Base-by-base conservation (phyloP, 1,140 invertebrate species). In the Lucilia sericata region DNA sequence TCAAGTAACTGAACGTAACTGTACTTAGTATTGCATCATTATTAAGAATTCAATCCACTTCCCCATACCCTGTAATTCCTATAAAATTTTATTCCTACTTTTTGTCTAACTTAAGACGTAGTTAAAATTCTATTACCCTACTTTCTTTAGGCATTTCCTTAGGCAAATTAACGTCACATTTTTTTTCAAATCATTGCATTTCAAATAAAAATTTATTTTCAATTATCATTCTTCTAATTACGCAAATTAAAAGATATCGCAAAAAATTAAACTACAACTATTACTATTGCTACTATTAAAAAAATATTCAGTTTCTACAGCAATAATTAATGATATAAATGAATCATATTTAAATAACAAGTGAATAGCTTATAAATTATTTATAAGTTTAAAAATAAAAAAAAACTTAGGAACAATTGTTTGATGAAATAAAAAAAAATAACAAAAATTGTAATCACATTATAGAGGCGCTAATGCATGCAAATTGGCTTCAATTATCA, bases 381-480 rank as follows among this genome's bases (percentile, higher is more conserved):
- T 80, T 80, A 80, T 80, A 49, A 80, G 42, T 49, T 80, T 47
- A 78, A 78, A 78, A 78, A 42, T 30, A 30, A 51, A 13, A 51
- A n/a, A 17, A 74, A 14, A 76, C n/a, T 70, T 70, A n/a, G 8
- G 42, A 80, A 49, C 76, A 80, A 80, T 49, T 51, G 42, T 80
- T 80, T 51, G 12, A 21, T 70, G 19, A 19, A 21, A 70, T 21
- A 70, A n/a, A 60, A 60, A 17, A 60, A 19, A 70, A 65, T 14
- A n/a, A n/a, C n/a, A n/a, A n/a, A 65, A 65, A 49, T 8, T 80
- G 19, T 80, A 80, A 80, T 49, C 76, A 21, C 12, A 51, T 80
- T 80, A 49, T 49, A 21, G 76, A 80, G 76, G 76, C 76, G 76
- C 76, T 80, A 80, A 80, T 80, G 76, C 76, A 80, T 80, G 76